phyloP scores from a whole-genome alignment of 2,888 invertebrate genomes.

The Cheilosia urbana region DNA sequence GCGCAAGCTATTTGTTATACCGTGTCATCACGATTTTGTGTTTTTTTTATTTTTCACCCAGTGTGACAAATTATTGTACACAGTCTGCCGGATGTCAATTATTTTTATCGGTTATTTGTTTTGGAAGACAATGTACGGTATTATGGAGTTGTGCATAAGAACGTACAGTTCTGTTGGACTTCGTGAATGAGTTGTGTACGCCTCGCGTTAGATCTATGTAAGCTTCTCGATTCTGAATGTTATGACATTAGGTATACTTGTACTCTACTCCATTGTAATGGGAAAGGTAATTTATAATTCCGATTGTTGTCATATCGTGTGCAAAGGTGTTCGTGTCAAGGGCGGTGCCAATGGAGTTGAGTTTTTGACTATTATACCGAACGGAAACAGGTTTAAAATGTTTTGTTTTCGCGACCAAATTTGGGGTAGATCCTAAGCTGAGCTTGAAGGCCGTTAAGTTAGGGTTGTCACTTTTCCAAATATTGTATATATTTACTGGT shows the following conservation, averaged over 20 bases:
- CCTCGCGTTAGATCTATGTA: background rate
- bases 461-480: no score
- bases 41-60: background rate
- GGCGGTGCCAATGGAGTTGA: background rate
- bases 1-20: slow-evolving; percentile 24
- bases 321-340: background rate
- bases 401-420: no score
- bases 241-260: slow-evolving; percentile 1
- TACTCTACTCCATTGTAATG: background rate
- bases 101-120: slow-evolving; percentile 33
- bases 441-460: no score
- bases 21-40: slow-evolving; percentile 51
- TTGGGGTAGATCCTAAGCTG: no score
- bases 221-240: background rate
- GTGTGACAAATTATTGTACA: slow-evolving; percentile 47
- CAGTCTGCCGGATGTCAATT: slow-evolving; percentile 57
- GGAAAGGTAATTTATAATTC: background rate
- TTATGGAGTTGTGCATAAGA: background rate
- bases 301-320: background rate
- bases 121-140: slow-evolving; percentile 6
- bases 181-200: background rate
- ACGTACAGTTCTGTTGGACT: background rate
- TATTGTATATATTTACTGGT: no score
- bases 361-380: background rate
- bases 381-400: no score